These are phyloP conservation scores for Neria commutata DNA, from an alignment of 2,888 invertebrate species.

Conservation along the genomic window DNA sequence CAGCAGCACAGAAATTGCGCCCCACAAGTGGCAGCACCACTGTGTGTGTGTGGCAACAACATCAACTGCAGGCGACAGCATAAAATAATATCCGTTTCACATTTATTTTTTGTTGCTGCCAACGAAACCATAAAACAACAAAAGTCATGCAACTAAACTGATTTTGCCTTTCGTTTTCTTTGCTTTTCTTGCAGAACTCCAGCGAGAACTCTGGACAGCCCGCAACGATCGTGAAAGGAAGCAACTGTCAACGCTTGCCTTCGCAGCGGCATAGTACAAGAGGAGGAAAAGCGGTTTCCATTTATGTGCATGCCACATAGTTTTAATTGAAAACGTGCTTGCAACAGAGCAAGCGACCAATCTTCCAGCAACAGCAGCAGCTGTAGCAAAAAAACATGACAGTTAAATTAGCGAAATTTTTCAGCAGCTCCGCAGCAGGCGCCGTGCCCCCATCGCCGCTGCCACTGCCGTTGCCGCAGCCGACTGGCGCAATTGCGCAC, in stretches of 20 bases:
- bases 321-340: slow-evolving; percentile 50
- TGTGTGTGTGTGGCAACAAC: too few relatives aligned
- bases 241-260: background rate
- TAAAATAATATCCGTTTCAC: slow-evolving; percentile 25
- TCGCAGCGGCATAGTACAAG: too few relatives aligned
- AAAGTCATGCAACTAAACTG: too few relatives aligned
- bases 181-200: slow-evolving; percentile 1
- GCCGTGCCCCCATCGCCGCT: slow-evolving; percentile 37
- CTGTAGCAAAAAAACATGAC: slow-evolving; percentile 38
- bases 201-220: background rate
- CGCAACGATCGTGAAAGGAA: background rate
- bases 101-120: slow-evolving; percentile 18
- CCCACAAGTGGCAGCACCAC: too few relatives aligned
- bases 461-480: slow-evolving; percentile 37
- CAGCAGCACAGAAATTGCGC: too few relatives aligned
- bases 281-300: too few relatives aligned
- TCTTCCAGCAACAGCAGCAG: slow-evolving; percentile 17
- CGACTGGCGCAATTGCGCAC: slow-evolving; percentile 11
- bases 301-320: slow-evolving; percentile 1
- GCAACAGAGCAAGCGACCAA: background rate
- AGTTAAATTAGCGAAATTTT: slow-evolving; percentile 47
- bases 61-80: background rate
- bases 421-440: slow-evolving; percentile 26
- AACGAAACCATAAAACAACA: too few relatives aligned
- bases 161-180: background rate